phyloP scores from a whole-genome alignment of 2,797 vertebrate genomes.

The Mycteria americana region DNA sequence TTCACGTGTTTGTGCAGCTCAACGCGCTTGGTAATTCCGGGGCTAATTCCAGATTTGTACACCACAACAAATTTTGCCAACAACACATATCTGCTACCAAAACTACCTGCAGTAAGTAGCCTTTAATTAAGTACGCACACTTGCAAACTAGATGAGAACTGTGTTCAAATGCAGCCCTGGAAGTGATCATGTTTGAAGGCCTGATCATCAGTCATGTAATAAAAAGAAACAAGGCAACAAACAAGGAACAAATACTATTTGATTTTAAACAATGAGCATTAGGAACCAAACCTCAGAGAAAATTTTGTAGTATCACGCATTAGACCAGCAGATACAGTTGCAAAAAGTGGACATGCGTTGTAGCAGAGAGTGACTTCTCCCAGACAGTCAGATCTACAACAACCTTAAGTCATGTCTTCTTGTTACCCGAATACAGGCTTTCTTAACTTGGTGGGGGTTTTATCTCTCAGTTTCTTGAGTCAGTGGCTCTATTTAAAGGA shows the following conservation, averaged over 20 bases:
- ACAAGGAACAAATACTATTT: neutral
- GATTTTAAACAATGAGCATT: neutral
- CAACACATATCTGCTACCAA: neutral
- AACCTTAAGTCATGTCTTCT: neutral
- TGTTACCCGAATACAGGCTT: neutral
- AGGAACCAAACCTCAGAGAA: neutral
- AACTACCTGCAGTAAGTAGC: neutral
- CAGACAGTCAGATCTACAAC: neutral
- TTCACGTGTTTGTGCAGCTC: neutral
- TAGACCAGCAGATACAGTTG: neutral
- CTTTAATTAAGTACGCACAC: neutral
- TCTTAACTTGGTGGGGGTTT: neutral
- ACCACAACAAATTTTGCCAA: neutral
- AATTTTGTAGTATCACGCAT: neutral
- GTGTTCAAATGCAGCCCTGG: neutral
- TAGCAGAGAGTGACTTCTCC: neutral
- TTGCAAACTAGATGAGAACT: neutral
- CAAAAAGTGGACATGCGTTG: neutral
- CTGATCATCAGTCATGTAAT: neutral
- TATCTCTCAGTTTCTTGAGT: neutral
- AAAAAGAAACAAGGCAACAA: neutral
- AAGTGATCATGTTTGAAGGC: neutral
- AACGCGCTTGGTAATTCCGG: neutral
- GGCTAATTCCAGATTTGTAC: neutral
- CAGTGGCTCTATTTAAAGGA: neutral